Conservation (phyloP, 2,888 invertebrate genomes). For the Encarsia formosa region DNA sequence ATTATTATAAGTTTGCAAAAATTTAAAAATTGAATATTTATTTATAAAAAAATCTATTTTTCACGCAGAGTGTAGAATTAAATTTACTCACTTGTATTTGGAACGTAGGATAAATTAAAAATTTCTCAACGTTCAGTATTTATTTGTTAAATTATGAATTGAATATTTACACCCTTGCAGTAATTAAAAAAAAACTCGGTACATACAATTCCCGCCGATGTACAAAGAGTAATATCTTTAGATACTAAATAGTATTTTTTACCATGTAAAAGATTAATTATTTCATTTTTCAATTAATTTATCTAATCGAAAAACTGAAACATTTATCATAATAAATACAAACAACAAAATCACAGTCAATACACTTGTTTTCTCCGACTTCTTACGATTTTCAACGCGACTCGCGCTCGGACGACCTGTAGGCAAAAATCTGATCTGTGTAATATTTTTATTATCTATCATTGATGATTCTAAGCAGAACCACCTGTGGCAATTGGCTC, state of each 20-base stretch:
- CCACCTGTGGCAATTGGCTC: constrained; percentile 40
- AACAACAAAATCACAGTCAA: constrained; percentile 29
- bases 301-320: constrained; percentile 11
- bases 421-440: background rate
- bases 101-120: too few species aligned
- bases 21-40: background rate
- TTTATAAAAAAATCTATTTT: background rate
- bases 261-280: background rate
- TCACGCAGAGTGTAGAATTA: too few species aligned
- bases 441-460: constrained; percentile 8
- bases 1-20: background rate
- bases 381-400: constrained; percentile 8
- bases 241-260: background rate
- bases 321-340: constrained; percentile 24
- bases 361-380: constrained; percentile 10
- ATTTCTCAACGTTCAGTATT: too few species aligned
- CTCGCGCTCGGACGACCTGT: background rate
- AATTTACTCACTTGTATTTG: too few species aligned
- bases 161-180: too few species aligned
- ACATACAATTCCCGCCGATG: too few species aligned
- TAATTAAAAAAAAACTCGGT: too few species aligned
- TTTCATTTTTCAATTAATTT: constrained; percentile 4
- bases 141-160: too few species aligned
- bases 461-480: constrained; percentile 30
- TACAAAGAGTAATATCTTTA: background rate